Conservation (phyloP, 1,140 invertebrate species). For the Melanaphis sacchari region DNA sequence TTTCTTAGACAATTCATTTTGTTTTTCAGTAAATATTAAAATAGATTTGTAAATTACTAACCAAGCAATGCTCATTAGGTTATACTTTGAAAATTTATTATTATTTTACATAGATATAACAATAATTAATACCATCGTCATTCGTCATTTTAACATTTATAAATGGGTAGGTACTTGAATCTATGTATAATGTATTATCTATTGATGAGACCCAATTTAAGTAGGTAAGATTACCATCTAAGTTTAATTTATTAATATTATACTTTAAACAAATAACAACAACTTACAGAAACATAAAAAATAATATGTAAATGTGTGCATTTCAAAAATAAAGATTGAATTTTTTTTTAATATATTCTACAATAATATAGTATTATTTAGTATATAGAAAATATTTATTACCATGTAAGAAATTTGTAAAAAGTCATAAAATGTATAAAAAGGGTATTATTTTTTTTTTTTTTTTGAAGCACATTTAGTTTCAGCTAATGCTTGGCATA, state of each 20-base stretch:
- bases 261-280: not conserved
- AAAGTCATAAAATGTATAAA: not conserved
- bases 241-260: not conserved
- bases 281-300: not conserved
- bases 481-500: not conserved
- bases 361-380: not conserved
- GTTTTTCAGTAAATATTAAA: not conserved
- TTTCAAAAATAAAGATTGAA: not conserved
- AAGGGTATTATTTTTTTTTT: not conserved
- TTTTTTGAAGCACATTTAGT: not conserved
- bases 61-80: not conserved
- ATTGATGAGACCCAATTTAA: not conserved
- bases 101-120: not conserved
- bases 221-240: not conserved
- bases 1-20: not conserved
- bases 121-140: not conserved
- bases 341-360: not conserved
- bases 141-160: not conserved
- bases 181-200: not conserved
- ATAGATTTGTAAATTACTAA: not conserved
- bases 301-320: not conserved
- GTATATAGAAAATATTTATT: not conserved
- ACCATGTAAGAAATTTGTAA: not conserved
- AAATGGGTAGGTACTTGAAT: not conserved
- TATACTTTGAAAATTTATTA: not conserved